phyloP scores from a whole-genome alignment of 2,888 invertebrate species.

The Schrankia costaestrigalis region DNA sequence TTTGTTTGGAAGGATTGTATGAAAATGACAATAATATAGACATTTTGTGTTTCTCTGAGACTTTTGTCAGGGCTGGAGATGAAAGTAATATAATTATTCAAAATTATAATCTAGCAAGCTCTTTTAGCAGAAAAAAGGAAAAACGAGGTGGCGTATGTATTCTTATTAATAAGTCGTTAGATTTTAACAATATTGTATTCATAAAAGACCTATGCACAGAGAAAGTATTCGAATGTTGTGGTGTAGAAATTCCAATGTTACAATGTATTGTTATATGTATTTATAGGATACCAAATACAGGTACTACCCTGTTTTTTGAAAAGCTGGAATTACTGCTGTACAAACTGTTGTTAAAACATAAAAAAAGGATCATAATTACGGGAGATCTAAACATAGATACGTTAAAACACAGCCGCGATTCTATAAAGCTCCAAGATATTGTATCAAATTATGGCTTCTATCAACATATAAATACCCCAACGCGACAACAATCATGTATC shows the following conservation, averaged over 20 bases:
- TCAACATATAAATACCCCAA: neutral
- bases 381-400: too few relatives aligned
- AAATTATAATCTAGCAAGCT: neutral
- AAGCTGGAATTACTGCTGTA: too few relatives aligned
- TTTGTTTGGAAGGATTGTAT: neutral
- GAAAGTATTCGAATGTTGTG: constrained; percentile 5
- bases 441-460: neutral
- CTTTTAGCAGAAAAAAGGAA: constrained; percentile 2
- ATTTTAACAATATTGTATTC: neutral
- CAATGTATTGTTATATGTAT: neutral
- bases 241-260: neutral
- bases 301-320: too few relatives aligned
- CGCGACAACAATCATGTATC: constrained; percentile 1
- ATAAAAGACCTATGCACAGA: neutral
- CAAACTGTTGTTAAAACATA: too few relatives aligned
- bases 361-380: too few relatives aligned
- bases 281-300: constrained; percentile 1
- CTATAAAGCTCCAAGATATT: neutral
- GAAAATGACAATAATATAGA: neutral
- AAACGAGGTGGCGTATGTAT: constrained; percentile 4
- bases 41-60: constrained; percentile 3
- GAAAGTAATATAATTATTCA: neutral
- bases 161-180: constrained; percentile 1
- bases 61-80: neutral
- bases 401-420: neutral